A percentile compares a stretch with the other conserved stretches of the same genome.
Conservation (phyloP, 2,888 invertebrate species). For the Lissocephala sabroskyi region DNA sequence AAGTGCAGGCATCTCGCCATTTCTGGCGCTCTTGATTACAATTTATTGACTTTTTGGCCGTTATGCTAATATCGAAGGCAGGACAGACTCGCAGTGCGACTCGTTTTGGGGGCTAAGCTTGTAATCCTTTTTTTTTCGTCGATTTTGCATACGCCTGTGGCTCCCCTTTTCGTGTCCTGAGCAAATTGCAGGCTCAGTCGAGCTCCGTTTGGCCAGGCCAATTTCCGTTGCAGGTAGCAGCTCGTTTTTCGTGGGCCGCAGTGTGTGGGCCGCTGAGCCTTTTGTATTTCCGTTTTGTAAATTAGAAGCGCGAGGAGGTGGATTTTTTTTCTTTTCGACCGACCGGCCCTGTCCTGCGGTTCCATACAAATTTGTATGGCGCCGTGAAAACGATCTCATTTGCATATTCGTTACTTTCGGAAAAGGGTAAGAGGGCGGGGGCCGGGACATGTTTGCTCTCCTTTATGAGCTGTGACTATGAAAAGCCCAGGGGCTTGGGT, state of each 20-base stretch:
- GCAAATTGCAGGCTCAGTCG: slow-evolving; percentile 58
- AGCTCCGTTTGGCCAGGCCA: slow-evolving; percentile 35
- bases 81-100: slow-evolving; percentile 4
- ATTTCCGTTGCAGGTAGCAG: slow-evolving; percentile 45
- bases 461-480: slow-evolving; percentile 30
- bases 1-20: slow-evolving; percentile 1
- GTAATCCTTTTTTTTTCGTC: slow-evolving; percentile 35
- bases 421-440: no score
- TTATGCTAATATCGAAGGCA: neutral
- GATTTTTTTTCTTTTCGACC: no score
- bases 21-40: slow-evolving; percentile 35
- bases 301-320: slow-evolving; percentile 51
- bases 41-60: slow-evolving; percentile 47
- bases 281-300: slow-evolving; percentile 60
- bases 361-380: slow-evolving; percentile 53
- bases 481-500: slow-evolving; percentile 6
- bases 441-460: neutral
- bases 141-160: slow-evolving; percentile 15
- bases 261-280: slow-evolving; percentile 34
- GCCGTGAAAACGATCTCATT: slow-evolving; percentile 43
- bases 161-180: slow-evolving; percentile 52
- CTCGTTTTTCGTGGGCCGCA: slow-evolving; percentile 5
- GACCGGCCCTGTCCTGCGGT: no score
- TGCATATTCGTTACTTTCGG: slow-evolving; percentile 50
- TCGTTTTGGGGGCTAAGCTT: slow-evolving; percentile 9